These are phyloP conservation scores for Enteromius fasciolatus DNA, from an alignment of 2,797 vertebrate genomes.

Conservation along the genomic window DNA sequence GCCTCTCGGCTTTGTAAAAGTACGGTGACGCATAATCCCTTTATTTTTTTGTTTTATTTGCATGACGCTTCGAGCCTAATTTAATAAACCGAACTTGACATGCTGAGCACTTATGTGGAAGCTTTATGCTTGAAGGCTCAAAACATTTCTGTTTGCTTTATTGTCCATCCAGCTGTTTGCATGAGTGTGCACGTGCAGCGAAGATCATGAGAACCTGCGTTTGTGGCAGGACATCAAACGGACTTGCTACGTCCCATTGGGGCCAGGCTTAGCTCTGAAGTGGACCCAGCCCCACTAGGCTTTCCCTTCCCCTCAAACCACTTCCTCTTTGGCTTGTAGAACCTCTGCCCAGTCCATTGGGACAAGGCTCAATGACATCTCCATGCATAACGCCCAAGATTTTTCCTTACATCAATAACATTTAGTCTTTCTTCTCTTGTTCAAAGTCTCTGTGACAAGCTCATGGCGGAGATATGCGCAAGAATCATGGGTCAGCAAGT, in stretches of 20 bases:
- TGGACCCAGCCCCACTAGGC: constrained; percentile 54
- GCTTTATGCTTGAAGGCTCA: constrained; percentile 56
- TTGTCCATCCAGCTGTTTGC: constrained; percentile 63
- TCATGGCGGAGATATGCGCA: background rate
- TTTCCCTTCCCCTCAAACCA: constrained; percentile 52
- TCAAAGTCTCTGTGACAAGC: background rate
- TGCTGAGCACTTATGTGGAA: constrained; percentile 66
- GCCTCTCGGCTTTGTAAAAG: constrained; percentile 56
- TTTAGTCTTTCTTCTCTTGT: background rate
- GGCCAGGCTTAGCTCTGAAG: constrained; percentile 50
- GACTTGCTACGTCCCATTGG: constrained; percentile 56
- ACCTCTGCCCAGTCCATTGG: constrained; percentile 49
- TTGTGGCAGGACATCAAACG: constrained; percentile 62
- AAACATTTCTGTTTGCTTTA: constrained; percentile 52
- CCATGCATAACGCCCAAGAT: constrained; percentile 24
- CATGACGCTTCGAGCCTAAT: constrained; percentile 57
- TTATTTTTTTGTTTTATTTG: constrained; percentile 64
- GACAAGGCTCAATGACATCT: constrained; percentile 46
- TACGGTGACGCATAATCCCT: constrained; percentile 47
- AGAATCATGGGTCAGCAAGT: background rate
- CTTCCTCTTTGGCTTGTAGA: constrained; percentile 56
- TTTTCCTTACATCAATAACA: background rate
- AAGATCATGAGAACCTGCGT: constrained; percentile 65
- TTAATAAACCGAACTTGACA: constrained; percentile 69
- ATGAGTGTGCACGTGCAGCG: constrained; percentile 41